Base-by-base conservation (phyloP, 2,888 invertebrate genomes). In the Buathra laborator region DNA sequence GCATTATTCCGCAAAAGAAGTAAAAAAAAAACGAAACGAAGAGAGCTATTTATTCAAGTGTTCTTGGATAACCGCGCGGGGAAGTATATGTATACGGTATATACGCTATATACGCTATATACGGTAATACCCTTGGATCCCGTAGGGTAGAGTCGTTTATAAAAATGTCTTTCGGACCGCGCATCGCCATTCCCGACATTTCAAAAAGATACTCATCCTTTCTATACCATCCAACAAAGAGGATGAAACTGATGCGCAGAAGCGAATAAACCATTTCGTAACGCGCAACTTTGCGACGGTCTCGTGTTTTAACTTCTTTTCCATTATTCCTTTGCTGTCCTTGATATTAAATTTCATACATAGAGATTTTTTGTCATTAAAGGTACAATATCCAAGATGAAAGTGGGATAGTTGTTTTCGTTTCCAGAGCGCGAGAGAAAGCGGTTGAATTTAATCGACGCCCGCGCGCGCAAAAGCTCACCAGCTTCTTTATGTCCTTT, bases 371-470 rank as follows among this genome's bases (percentile, higher is more conserved):
- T 74, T 74, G 29, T 66, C 67, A 66, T 81, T 75, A 43, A 44
- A 75, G 66, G 9, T 66, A 81, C 81, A 70, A 82, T 79, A 81
- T 66, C 66, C 66, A 43, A 62, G 66, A 81, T 75, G 77, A 80
- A 71, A 84, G 51, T 51, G 29, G 53, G 19, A 14, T 19, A 46
- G 70, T 51, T 70, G 66, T 81, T 75, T 74, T 71, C 53, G 59
- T 68, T 80, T 43, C 56, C 46, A 37, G 56, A 59, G 59, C 14
- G 32, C 12, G 64, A 79, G 62, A 19, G 79, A 53, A 29, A 32
- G 16, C 66, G 80, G 84, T 66, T 76, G 67, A 84, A 85, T 83
- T 86, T 83, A 80, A 86, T 82, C 67, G 84, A 67, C 76, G 53
- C 79, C 66, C 24, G 5, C 37, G 37, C 37, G 70, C 5, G 53